Conservation (phyloP, 2,113 vertebrate species). For the Martes martes region DNA sequence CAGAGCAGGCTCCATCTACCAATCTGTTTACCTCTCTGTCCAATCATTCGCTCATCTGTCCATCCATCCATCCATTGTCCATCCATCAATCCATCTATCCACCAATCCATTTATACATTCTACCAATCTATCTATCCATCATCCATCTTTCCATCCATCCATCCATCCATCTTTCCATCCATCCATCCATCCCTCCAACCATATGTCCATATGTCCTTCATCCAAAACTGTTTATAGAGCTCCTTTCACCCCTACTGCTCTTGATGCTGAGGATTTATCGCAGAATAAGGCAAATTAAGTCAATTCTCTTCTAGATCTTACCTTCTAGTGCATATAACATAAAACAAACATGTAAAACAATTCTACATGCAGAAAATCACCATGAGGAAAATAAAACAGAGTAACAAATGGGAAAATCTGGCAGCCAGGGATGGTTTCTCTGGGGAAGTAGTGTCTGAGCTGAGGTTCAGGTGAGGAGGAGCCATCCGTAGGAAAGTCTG, state of each 20-base stretch:
- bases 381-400: not conserved
- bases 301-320: not conserved
- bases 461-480: not conserved
- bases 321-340: not conserved
- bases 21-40: too few relatives aligned
- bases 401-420: not conserved
- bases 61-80: fast-evolving
- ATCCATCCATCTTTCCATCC: fast-evolving
- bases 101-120: too few relatives aligned
- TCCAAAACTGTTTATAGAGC: not conserved
- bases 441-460: not conserved
- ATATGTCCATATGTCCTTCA: too few relatives aligned
- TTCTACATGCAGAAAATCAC: not conserved
- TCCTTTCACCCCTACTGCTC: not conserved
- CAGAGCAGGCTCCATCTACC: not conserved
- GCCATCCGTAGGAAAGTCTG: fast-evolving
- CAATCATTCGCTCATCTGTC: not conserved
- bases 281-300: not conserved
- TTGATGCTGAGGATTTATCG: not conserved
- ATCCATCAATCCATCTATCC: fast-evolving
- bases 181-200: fast-evolving
- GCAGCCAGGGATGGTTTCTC: not conserved
- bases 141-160: not conserved
- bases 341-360: not conserved
- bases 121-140: too few relatives aligned